phyloP scores from a whole-genome alignment of 2,113 vertebrate species.

The Cavia aperea region DNA sequence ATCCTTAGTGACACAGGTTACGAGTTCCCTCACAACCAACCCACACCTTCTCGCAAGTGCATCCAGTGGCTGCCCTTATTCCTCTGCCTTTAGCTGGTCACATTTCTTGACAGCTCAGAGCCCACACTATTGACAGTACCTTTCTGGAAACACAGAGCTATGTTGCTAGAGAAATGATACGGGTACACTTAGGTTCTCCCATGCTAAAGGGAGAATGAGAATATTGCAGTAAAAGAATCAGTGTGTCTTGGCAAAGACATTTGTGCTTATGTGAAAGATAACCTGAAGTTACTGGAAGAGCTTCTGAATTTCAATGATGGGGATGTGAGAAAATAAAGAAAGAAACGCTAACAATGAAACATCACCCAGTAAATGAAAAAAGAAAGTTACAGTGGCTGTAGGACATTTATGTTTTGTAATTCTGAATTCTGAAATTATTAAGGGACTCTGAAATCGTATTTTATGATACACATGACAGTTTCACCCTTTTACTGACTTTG shows the following conservation, averaged over 20 bases:
- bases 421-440: background rate
- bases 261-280: background rate
- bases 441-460: background rate
- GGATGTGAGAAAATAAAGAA: background rate
- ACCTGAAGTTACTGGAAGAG: background rate
- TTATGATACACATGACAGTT: background rate
- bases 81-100: background rate
- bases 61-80: background rate
- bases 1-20: background rate
- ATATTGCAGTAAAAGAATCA: background rate
- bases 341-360: background rate
- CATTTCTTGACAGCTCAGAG: background rate
- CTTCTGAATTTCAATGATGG: background rate
- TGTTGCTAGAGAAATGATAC: background rate
- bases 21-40: fast-evolving
- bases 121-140: background rate
- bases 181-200: background rate
- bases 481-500: background rate
- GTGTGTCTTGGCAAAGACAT: background rate
- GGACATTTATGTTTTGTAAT: background rate
- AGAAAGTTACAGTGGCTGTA: background rate
- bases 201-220: background rate
- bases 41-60: background rate
- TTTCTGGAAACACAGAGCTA: background rate
- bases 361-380: background rate